Evolutionary conservation across 1,140 invertebrate genomes (phyloP).

Genomic region (Drosophila littoralis): DNA sequence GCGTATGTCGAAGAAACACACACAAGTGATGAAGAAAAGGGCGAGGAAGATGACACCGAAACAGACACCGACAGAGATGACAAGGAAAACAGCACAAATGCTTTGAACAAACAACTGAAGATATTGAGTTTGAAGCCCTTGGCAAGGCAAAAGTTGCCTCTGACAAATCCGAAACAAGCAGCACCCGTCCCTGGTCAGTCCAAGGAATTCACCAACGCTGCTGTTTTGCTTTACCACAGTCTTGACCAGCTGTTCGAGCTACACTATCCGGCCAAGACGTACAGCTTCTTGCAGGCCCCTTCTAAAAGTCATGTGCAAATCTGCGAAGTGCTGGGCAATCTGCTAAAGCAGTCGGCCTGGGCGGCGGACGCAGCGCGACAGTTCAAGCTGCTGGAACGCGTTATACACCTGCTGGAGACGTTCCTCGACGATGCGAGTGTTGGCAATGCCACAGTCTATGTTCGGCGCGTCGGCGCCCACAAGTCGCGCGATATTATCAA

Average conservation of each 20-base stretch:
- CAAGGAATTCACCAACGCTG: constrained; percentile 10
- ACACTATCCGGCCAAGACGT: constrained; percentile 37
- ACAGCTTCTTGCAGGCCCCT: constrained; percentile 51
- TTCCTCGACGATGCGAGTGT: constrained; percentile 59
- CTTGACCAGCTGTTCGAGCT: constrained; percentile 53
- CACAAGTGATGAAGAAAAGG: background rate
- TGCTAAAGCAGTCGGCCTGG: constrained; percentile 52
- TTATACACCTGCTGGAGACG: constrained; percentile 44
- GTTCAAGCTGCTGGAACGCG: constrained; percentile 43
- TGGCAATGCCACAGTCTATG: constrained; percentile 58
- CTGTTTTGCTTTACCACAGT: constrained; percentile 30
- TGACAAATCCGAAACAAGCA: background rate
- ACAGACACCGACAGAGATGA: background rate
- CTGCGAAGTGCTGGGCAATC: constrained; percentile 59
- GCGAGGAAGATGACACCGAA: background rate
- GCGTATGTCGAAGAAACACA: constrained; percentile 1
- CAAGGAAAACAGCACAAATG: constrained; percentile 12
- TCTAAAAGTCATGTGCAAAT: constrained; percentile 43
- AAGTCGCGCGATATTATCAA: constrained; percentile 58
- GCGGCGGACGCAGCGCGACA: constrained; percentile 38
- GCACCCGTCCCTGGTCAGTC: no score
- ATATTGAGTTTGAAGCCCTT: background rate
- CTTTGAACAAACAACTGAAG: constrained; percentile 7
- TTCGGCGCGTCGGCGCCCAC: constrained; percentile 73
- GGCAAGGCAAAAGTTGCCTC: background rate